phyloP scores from a whole-genome alignment of 2,888 invertebrate genomes.

The Cremastinae sp. region DNA sequence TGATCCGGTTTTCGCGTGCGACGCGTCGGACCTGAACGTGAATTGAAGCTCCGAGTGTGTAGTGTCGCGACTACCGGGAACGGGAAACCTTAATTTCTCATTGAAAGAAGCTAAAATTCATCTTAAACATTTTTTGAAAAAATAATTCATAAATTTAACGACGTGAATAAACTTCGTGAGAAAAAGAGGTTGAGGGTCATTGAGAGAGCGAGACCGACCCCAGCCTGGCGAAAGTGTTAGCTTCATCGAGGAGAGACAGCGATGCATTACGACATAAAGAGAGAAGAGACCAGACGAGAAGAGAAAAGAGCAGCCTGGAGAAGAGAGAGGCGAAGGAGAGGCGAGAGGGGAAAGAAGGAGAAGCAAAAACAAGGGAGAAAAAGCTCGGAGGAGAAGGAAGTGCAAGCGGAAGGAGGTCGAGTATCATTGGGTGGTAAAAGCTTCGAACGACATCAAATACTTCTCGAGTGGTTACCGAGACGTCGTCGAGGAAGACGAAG shows the following conservation, averaged over 20 bases:
- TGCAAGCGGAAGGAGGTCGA: constrained; percentile 22
- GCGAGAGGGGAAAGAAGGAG: constrained; percentile 8
- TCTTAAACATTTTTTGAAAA: no score
- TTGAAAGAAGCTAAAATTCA: no score
- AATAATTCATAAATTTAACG: no score
- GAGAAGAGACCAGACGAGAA: constrained; percentile 52
- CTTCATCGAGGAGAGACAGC: constrained; percentile 50
- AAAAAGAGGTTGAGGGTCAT: constrained; percentile 34
- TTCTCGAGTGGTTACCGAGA: constrained; percentile 46
- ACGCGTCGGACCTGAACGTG: no score
- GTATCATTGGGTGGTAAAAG: constrained; percentile 34
- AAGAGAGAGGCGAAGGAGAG: constrained; percentile 34
- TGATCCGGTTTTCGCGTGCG: neutral
- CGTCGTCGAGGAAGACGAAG: constrained; percentile 17
- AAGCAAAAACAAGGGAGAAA: constrained; percentile 5
- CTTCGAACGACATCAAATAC: constrained; percentile 45
- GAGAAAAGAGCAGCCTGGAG: constrained; percentile 30
- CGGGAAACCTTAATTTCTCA: no score
- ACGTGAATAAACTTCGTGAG: neutral
- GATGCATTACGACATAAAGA: constrained; percentile 57
- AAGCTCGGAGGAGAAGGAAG: constrained; percentile 2
- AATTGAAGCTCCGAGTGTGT: no score
- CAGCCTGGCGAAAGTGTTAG: constrained; percentile 57
- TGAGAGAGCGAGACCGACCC: constrained; percentile 19
- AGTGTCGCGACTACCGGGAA: no score